These are phyloP conservation scores for Istiophorus platypterus DNA, from an alignment of 2,113 vertebrate species.

Conservation along the genomic window DNA sequence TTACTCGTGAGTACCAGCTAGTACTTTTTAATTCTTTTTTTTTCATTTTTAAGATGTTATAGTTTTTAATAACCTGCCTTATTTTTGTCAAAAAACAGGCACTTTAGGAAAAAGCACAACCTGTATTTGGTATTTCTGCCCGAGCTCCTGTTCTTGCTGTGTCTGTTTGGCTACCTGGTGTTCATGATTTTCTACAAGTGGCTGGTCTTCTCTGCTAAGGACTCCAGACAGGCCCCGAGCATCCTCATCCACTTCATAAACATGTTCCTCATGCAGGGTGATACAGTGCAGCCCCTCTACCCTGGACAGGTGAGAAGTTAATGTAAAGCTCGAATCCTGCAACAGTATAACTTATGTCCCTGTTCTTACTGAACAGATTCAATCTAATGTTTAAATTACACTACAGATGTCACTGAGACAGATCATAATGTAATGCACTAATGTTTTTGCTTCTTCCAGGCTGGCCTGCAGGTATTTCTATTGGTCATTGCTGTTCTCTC, in stretches of 20 bases:
- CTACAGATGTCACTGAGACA: neutral
- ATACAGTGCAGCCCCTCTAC: slow-evolving; percentile 81
- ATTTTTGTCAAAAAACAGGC: slow-evolving; percentile 77
- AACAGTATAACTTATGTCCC: neutral
- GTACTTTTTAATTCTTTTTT: neutral
- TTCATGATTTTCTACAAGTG: slow-evolving; percentile 98
- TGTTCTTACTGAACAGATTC: neutral
- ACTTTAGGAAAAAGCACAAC: slow-evolving; percentile 91
- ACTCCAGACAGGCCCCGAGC: slow-evolving; percentile 90
- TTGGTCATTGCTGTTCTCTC: slow-evolving; percentile 88
- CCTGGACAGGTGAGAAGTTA: slow-evolving; percentile 88
- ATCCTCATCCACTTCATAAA: slow-evolving; percentile 97
- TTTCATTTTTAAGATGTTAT: neutral
- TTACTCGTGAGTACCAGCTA: slow-evolving; percentile 89
- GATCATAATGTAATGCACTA: neutral
- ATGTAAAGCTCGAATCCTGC: neutral
- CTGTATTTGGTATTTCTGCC: slow-evolving; percentile 93
- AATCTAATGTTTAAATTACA: neutral
- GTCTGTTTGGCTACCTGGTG: slow-evolving; percentile 95
- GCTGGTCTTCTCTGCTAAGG: slow-evolving; percentile 86
- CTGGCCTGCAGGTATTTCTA: slow-evolving; percentile 89
- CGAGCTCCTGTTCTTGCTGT: slow-evolving; percentile 94
- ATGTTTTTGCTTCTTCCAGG: slow-evolving; percentile 75
- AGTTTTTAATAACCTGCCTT: neutral
- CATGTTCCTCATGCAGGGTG: slow-evolving; percentile 93